Evolutionary conservation across 2,113 vertebrate species (phyloP).

Genomic region (Syngnathus scovelli): DNA sequence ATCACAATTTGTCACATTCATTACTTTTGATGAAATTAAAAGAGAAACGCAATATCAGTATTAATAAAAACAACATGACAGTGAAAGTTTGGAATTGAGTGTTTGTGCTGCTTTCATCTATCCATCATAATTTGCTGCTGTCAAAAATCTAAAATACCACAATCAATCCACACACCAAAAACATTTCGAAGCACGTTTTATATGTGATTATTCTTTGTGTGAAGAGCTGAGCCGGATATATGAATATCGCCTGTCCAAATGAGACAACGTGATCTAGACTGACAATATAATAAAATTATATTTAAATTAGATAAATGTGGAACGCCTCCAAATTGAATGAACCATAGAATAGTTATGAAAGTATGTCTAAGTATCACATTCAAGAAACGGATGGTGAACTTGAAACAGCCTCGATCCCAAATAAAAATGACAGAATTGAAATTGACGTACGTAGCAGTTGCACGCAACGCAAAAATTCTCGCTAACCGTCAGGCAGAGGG

Average conservation of each 20-base stretch:
- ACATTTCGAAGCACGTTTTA: constrained; percentile 44
- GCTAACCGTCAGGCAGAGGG: background rate
- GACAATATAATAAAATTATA: constrained; percentile 11
- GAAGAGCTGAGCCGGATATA: constrained; percentile 26
- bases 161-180: constrained; percentile 37
- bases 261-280: constrained; percentile 30
- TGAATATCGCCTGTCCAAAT: constrained; percentile 42
- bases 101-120: constrained; percentile 35
- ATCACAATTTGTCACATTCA: constrained; percentile 51
- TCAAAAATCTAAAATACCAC: constrained; percentile 33
- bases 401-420: background rate
- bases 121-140: constrained; percentile 53
- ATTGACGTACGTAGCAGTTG: background rate
- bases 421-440: background rate
- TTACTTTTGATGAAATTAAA: constrained; percentile 40
- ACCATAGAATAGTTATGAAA: constrained; percentile 4
- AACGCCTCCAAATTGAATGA: background rate
- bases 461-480: background rate
- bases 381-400: background rate
- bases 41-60: constrained; percentile 21
- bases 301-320: constrained; percentile 14
- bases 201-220: constrained; percentile 38
- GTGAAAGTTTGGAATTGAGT: constrained; percentile 30
- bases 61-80: constrained; percentile 28
- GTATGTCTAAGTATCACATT: background rate